Conservation (phyloP, 1,140 invertebrate genomes). For the Heliconius himera region DNA sequence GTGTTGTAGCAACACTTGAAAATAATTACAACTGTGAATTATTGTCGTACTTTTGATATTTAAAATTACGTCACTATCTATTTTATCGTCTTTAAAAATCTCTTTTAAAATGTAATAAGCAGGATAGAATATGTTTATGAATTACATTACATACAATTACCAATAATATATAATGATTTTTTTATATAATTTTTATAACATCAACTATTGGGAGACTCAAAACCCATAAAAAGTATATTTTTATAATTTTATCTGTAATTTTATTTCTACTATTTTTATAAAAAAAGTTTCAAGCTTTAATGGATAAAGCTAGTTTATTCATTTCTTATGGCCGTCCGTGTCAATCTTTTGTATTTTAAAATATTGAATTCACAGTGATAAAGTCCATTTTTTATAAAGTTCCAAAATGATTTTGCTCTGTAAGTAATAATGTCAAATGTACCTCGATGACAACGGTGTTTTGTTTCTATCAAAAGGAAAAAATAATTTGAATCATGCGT, state of each 20-base stretch:
- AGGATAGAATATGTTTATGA: too few species aligned
- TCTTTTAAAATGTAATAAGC: too few species aligned
- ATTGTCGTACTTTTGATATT: constrained; percentile 46
- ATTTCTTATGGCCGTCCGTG: too few species aligned
- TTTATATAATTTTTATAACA: not conserved
- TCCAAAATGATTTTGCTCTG: not conserved
- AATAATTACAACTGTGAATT: constrained; percentile 52
- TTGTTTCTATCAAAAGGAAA: not conserved
- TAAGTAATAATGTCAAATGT: not conserved
- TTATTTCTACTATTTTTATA: too few species aligned
- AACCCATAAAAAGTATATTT: too few species aligned
- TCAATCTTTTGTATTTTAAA: too few species aligned
- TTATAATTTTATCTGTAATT: too few species aligned
- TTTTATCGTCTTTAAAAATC: not conserved
- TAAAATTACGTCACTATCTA: constrained; percentile 33
- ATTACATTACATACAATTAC: too few species aligned
- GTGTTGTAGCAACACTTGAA: constrained; percentile 52
- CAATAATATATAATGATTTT: too few species aligned
- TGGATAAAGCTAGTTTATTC: too few species aligned
- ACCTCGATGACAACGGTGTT: constrained; percentile 36
- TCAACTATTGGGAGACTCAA: not conserved
- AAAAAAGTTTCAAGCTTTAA: too few species aligned
- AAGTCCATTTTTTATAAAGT: not conserved
- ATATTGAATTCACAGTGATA: too few species aligned
- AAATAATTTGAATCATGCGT: constrained; percentile 23